Evolutionary conservation across 2,888 invertebrate species (phyloP).

Genomic region (Neria commutata): DNA sequence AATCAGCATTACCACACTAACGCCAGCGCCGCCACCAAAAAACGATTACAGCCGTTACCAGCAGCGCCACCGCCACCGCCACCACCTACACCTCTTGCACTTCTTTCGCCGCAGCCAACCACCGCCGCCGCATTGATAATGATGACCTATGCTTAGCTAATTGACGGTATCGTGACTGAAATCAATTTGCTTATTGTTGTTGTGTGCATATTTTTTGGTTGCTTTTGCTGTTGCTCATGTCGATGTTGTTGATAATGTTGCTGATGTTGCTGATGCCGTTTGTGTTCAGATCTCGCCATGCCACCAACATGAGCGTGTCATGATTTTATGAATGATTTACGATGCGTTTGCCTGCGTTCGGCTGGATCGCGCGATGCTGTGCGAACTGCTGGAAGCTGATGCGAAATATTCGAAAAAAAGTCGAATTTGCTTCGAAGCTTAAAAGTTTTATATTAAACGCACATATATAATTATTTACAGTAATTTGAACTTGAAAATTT

Average conservation of each 20-base stretch:
- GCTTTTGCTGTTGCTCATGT: conserved; percentile 17
- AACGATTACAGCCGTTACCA: conserved; percentile 11
- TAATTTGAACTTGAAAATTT: too few relatives aligned
- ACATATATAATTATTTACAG: too few relatives aligned
- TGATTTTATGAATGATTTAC: conserved; percentile 55
- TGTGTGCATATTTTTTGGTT: conserved; percentile 28
- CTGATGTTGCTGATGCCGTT: conserved; percentile 20
- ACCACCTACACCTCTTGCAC: background rate
- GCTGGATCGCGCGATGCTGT: too few relatives aligned
- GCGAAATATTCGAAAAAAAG: too few relatives aligned
- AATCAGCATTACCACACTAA: conserved; percentile 8
- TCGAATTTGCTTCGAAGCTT: too few relatives aligned
- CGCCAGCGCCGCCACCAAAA: conserved; percentile 11
- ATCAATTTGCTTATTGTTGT: conserved; percentile 54
- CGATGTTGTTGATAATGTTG: conserved; percentile 3
- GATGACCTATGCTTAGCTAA: conserved; percentile 59
- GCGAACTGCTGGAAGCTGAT: too few relatives aligned
- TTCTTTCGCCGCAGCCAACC: conserved; percentile 28
- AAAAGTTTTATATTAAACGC: too few relatives aligned
- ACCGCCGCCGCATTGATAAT: conserved; percentile 5
- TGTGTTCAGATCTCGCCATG: conserved; percentile 3
- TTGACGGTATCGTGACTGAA: conserved; percentile 61
- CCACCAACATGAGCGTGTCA: conserved; percentile 26
- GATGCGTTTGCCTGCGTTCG: conserved; percentile 55
- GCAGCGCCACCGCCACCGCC: conserved; percentile 7